Evolutionary conservation across 1,140 invertebrate species (phyloP).

Genomic region (Hyles vespertilio): DNA sequence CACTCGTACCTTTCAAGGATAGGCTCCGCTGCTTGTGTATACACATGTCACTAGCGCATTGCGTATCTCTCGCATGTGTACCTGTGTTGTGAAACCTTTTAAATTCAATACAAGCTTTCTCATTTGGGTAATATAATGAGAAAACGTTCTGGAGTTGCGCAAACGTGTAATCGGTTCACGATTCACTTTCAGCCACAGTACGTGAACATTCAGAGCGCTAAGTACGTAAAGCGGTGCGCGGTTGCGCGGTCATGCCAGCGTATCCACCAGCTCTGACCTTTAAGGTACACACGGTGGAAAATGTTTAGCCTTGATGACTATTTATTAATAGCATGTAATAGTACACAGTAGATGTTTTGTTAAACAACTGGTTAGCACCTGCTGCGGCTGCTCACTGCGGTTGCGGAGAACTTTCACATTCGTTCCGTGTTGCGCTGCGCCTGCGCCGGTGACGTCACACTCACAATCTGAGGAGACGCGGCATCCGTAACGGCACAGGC

Average conservation of each 20-base stretch:
- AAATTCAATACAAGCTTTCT: conserved; percentile 6
- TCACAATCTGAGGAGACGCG: conserved; percentile 19
- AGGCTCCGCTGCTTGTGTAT: conserved; percentile 20
- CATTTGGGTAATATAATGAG: conserved; percentile 17
- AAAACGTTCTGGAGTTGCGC: conserved; percentile 33
- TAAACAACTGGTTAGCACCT: conserved; percentile 56
- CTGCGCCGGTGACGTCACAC: conserved; percentile 59
- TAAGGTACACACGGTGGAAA: conserved; percentile 1
- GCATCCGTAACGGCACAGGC: not conserved
- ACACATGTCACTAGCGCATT: conserved; percentile 39
- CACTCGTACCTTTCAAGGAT: conserved; percentile 60
- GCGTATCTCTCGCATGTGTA: conserved; percentile 36
- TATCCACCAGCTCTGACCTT: not conserved
- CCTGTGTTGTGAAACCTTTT: conserved; percentile 37
- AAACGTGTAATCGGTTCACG: conserved; percentile 30
- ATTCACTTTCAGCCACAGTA: conserved; percentile 19
- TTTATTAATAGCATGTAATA: conserved; percentile 16
- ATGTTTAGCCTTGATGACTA: conserved; percentile 15
- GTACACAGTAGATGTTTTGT: conserved; percentile 19
- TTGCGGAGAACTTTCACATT: conserved; percentile 70
- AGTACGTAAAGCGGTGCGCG: conserved; percentile 2
- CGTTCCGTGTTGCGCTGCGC: conserved; percentile 55
- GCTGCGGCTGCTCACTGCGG: conserved; percentile 46
- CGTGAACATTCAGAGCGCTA: conserved; percentile 11
- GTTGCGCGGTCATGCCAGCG: conserved; percentile 2